These are phyloP conservation scores for Erythrocercus mccallii DNA, from an alignment of 2,113 vertebrate genomes.

Conservation along the genomic window DNA sequence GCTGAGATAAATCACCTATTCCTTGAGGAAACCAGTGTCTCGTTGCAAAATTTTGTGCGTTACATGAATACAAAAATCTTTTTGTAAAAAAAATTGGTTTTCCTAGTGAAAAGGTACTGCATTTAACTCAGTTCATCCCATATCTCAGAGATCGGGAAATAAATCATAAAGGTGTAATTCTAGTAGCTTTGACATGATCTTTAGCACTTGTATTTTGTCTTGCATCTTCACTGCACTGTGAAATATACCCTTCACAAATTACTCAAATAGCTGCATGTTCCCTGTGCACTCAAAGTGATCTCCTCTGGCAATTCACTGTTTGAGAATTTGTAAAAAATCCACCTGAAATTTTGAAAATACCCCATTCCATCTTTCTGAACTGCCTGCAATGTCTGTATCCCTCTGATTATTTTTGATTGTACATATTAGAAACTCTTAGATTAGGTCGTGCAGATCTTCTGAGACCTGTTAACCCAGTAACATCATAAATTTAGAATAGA, in stretches of 20 bases:
- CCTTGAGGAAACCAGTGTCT: not conserved
- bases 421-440: not conserved
- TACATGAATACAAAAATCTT: not conserved
- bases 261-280: not conserved
- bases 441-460: not conserved
- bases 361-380: not conserved
- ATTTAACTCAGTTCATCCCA: not conserved
- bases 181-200: not conserved
- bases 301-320: not conserved
- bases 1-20: not conserved
- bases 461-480: not conserved
- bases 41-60: not conserved
- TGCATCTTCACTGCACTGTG: not conserved
- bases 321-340: not conserved
- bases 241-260: not conserved
- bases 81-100: not conserved
- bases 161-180: constrained; percentile 15
- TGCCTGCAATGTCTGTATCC: not conserved
- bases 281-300: not conserved
- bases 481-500: not conserved
- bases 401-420: not conserved
- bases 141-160: not conserved
- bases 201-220: not conserved
- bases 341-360: not conserved
- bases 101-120: not conserved